Conservation (phyloP, 2,113 vertebrate genomes). For the Cololabis saira region DNA sequence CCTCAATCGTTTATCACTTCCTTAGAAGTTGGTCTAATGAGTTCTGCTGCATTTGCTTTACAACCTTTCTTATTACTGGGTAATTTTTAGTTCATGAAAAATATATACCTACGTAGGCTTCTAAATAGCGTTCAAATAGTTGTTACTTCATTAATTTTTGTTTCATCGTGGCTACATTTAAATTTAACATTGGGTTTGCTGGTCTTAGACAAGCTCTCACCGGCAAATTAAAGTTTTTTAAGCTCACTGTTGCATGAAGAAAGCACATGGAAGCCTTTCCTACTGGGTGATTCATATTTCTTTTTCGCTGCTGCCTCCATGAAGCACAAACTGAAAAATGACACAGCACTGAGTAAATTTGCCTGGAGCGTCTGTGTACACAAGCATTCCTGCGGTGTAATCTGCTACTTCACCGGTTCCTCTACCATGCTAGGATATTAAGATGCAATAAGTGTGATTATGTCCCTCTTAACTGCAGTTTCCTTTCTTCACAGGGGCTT, state of each 20-base stretch:
- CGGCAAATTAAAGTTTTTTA: neutral
- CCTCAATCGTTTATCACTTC: conserved; percentile 4
- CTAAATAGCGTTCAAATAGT: neutral
- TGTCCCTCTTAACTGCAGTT: conserved; percentile 22
- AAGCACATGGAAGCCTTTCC: neutral
- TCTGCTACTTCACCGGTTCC: neutral
- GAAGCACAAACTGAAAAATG: neutral
- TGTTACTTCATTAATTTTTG: neutral
- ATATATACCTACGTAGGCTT: neutral
- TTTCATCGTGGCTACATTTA: conserved; percentile 12
- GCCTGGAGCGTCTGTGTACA: neutral
- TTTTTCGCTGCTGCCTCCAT: neutral
- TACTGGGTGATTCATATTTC: conserved; percentile 12
- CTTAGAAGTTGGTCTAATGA: conserved; percentile 8
- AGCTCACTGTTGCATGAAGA: neutral
- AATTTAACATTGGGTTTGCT: neutral
- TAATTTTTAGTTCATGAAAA: conserved; percentile 8
- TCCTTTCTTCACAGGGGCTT: conserved; percentile 61
- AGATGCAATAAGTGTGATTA: neutral
- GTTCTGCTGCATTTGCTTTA: neutral
- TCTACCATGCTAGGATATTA: neutral
- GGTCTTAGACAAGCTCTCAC: neutral
- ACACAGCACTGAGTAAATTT: neutral
- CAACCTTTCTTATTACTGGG: neutral
- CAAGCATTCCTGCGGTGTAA: neutral